phyloP scores from a whole-genome alignment of 1,140 invertebrate species.

The Chelonus insularis region DNA sequence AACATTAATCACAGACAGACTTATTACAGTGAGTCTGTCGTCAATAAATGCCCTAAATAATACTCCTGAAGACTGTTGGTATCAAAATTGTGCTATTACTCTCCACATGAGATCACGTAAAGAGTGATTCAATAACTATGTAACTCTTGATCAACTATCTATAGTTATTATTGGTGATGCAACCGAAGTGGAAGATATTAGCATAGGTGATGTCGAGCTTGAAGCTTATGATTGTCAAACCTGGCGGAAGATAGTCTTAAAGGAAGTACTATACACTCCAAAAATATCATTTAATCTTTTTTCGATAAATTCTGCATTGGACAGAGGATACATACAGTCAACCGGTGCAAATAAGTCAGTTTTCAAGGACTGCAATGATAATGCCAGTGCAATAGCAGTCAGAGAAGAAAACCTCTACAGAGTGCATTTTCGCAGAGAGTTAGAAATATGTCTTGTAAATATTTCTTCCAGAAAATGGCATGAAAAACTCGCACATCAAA shows the following conservation, averaged over 20 bases:
- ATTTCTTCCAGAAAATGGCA: conserved; percentile 31
- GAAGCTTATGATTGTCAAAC: no score
- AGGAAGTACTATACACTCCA: conserved; percentile 28
- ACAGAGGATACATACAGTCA: conserved; percentile 26
- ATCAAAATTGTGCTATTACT: conserved; percentile 17
- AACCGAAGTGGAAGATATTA: conserved; percentile 24
- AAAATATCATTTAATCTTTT: conserved; percentile 30
- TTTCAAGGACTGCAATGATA: conserved; percentile 22
- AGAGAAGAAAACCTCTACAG: background rate
- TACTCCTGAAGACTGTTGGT: no score
- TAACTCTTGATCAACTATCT: background rate
- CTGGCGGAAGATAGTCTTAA: background rate
- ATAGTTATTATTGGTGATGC: conserved; percentile 29
- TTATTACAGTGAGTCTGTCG: no score
- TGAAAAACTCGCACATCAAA: conserved; percentile 32
- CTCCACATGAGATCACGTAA: conserved; percentile 26
- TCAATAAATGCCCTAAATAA: no score
- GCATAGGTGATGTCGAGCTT: background rate
- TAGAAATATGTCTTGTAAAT: conserved; percentile 2
- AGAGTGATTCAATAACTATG: conserved; percentile 26
- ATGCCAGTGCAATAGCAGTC: conserved; percentile 9
- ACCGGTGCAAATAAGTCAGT: conserved; percentile 24
- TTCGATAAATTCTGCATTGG: conserved; percentile 28
- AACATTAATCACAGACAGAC: no score
- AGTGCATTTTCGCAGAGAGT: conserved; percentile 7